Evolutionary conservation across 2,888 invertebrate genomes (phyloP), one percentile per base, ranked within the genome.

Genomic region (Erebia ligea): DNA sequence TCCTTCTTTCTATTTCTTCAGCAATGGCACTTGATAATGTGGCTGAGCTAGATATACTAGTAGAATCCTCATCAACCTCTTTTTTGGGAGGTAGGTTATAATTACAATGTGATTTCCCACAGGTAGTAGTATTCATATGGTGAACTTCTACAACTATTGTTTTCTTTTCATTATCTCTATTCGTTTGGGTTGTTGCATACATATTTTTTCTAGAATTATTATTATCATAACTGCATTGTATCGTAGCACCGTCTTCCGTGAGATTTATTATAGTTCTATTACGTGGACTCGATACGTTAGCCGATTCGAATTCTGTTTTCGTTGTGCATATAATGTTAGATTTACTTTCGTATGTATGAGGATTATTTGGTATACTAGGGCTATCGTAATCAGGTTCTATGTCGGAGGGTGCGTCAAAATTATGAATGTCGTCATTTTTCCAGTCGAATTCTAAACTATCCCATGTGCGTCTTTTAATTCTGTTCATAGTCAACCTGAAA

Each of bases 141-240:
- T 97, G 97, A n/a, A 97, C 96, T 86, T 97, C 97, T 10, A 96
- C 97, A 34, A 96, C 95, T 70, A 96, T 95, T 21, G 95, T 96
- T 86, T 96, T 96, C 73, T 93, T 92, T 40, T 94, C 92, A 73
- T 81, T 88, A 69, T 88, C 88, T 75, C 87, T 85, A 71, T 78
- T 81, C 34, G 77, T 70, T 75, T 84, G 84, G 74, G 86, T 90
- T 17, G 88, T 88, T 15, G 87, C 77, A 78, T 87, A 90, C 61
- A 84, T 86, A 78, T 80, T 89, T 76, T 88, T 93, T 77, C 86
- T 91, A n/a, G 87, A 81, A 67, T 88, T 85, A 70, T 91, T 91
- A 63, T 93, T 92, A 62, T 93, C 91, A 76, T 94, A 94, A 81
- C 94, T 95, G 80, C 95, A 96, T 79, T 95, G 95, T 78, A 96